These are phyloP conservation scores for Orthosia gracilis DNA, from an alignment of 2,888 invertebrate genomes.

Conservation along the genomic window DNA sequence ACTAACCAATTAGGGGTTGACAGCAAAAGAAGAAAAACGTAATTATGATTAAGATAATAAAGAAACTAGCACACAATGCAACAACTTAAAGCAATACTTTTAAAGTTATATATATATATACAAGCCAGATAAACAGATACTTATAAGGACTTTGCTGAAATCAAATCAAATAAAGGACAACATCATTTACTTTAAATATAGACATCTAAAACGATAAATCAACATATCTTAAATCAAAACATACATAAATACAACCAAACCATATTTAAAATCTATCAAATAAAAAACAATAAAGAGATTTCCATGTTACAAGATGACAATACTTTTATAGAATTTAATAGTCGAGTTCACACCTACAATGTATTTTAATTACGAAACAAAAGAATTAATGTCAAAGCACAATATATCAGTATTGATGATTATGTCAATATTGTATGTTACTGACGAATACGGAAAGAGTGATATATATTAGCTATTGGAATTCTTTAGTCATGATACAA, in stretches of 20 bases:
- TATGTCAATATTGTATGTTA: slow-evolving; percentile 14
- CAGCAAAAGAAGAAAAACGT: neutral
- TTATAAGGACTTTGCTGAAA: neutral
- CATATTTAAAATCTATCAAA: slow-evolving; percentile 17
- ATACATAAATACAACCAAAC: slow-evolving; percentile 10
- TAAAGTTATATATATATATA: too few species aligned
- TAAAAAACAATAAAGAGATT: slow-evolving; percentile 49
- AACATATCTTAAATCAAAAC: slow-evolving; percentile 26
- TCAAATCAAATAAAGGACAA: neutral
- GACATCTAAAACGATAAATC: slow-evolving; percentile 17
- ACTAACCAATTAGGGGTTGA: too few species aligned
- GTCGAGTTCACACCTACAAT: slow-evolving; percentile 50
- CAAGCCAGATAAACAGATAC: too few species aligned
- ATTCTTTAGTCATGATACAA: neutral
- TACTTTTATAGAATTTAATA: slow-evolving; percentile 17
- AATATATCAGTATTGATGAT: slow-evolving; percentile 37
- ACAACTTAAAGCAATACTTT: too few species aligned
- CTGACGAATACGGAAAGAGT: slow-evolving; percentile 10
- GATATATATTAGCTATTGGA: slow-evolving; percentile 21
- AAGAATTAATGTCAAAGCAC: slow-evolving; percentile 43
- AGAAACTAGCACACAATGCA: neutral
- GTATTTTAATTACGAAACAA: slow-evolving; percentile 33
- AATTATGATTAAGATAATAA: neutral
- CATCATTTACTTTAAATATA: slow-evolving; percentile 34
- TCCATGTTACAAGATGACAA: slow-evolving; percentile 8